Evolutionary conservation across 2,113 vertebrate species (phyloP).

Genomic region (Smithornis capensis): DNA sequence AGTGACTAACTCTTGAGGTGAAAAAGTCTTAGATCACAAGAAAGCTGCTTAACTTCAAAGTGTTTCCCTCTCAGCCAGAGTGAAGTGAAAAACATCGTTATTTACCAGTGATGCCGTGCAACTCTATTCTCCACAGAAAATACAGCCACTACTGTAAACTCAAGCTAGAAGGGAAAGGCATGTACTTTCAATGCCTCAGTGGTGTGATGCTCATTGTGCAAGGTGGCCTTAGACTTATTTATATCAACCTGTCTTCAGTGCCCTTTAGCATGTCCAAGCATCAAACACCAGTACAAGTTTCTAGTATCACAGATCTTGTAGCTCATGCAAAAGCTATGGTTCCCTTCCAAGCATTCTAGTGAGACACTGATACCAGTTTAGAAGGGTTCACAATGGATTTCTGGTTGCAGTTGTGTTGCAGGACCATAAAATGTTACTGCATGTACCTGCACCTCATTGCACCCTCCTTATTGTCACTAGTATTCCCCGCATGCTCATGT

Average conservation of each 20-base stretch:
- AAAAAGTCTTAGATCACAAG: neutral
- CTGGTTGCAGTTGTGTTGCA: neutral
- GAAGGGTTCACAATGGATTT: neutral
- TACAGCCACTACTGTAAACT: neutral
- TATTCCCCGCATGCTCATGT: neutral
- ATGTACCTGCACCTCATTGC: too few relatives aligned
- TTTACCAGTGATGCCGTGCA: neutral
- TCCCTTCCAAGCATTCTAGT: neutral
- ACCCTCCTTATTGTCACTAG: neutral
- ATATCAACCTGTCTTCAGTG: neutral
- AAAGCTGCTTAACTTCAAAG: neutral
- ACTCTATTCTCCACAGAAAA: neutral
- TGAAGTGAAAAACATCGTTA: neutral
- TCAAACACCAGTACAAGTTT: neutral
- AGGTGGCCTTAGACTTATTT: neutral
- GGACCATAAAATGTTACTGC: accelerated
- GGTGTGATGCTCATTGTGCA: accelerated
- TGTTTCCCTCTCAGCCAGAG: neutral
- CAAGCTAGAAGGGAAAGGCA: neutral
- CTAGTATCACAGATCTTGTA: neutral
- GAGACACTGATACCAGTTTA: neutral
- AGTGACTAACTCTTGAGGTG: neutral
- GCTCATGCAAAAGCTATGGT: neutral
- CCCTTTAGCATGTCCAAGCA: neutral
- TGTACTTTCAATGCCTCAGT: neutral